These are phyloP conservation scores for Platichthys stellatus DNA, from an alignment of 2,113 vertebrate genomes.

Conservation along the genomic window DNA sequence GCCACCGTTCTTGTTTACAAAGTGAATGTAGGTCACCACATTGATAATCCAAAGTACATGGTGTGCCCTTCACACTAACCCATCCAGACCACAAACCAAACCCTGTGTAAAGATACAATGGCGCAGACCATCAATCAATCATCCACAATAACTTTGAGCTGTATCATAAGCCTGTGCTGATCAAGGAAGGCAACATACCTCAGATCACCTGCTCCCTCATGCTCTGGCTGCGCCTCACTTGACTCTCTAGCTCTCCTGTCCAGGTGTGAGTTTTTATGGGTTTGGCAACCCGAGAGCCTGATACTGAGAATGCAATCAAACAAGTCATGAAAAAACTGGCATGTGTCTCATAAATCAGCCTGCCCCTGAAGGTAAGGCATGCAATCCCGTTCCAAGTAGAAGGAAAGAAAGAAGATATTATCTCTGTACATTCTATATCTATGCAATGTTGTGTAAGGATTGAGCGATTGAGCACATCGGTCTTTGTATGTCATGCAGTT, in stretches of 20 bases:
- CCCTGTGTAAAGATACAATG: conserved; percentile 12
- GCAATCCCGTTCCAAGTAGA: conserved; percentile 48
- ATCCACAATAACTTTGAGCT: conserved; percentile 11
- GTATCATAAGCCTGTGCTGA: conserved; percentile 30
- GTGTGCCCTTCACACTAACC: background rate
- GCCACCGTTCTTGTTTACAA: background rate
- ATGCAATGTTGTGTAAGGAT: conserved; percentile 45
- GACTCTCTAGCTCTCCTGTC: conserved; percentile 43
- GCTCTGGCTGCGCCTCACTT: conserved; percentile 37
- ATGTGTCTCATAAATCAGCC: conserved; percentile 76
- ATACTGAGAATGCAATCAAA: conserved; percentile 81
- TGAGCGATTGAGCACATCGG: conserved; percentile 51
- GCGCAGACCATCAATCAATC: conserved; percentile 58
- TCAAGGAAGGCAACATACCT: conserved; percentile 58
- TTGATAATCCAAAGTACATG: conserved; percentile 29
- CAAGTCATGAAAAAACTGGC: conserved; percentile 80
- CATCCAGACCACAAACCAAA: conserved; percentile 14
- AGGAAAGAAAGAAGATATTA: conserved; percentile 55
- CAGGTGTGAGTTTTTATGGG: conserved; percentile 79
- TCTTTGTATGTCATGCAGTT: conserved; percentile 43
- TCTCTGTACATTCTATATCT: conserved; percentile 49
- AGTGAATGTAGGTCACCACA: background rate
- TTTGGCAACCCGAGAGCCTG: conserved; percentile 67
- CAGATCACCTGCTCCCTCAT: conserved; percentile 65
- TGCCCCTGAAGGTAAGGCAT: conserved; percentile 62